These are phyloP conservation scores for Istiophorus platypterus DNA, from an alignment of 2,113 vertebrate genomes.

Conservation along the genomic window DNA sequence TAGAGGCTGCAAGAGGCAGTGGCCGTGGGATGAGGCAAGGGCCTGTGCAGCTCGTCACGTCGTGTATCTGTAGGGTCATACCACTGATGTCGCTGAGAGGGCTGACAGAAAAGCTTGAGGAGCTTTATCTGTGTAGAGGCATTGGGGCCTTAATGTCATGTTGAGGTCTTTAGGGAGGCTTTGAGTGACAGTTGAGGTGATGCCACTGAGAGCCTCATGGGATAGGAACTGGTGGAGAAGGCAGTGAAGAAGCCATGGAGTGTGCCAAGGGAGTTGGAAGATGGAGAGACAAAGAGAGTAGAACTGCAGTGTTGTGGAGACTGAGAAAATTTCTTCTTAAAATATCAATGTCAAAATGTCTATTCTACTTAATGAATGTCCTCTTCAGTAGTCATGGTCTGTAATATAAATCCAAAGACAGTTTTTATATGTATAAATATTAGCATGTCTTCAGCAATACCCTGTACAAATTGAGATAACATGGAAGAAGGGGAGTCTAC, in stretches of 20 bases:
- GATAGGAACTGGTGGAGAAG: slow-evolving; percentile 36
- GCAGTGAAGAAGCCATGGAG: background rate
- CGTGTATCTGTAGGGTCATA: slow-evolving; percentile 53
- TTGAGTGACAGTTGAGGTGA: slow-evolving; percentile 77
- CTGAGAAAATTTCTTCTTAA: slow-evolving; percentile 1
- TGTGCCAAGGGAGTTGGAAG: slow-evolving; percentile 17
- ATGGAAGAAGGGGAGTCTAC: background rate
- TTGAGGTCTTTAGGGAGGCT: slow-evolving; percentile 71
- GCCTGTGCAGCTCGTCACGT: slow-evolving; percentile 39
- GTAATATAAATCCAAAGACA: slow-evolving; percentile 12
- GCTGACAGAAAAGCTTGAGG: slow-evolving; percentile 55
- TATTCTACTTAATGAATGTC: background rate
- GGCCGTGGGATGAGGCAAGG: slow-evolving; percentile 23
- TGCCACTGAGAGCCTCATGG: slow-evolving; percentile 54
- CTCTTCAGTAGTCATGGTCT: background rate
- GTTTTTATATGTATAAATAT: slow-evolving; percentile 3
- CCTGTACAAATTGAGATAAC: slow-evolving; percentile 3
- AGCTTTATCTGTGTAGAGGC: slow-evolving; percentile 61
- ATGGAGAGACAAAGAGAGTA: slow-evolving; percentile 11
- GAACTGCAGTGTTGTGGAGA: background rate
- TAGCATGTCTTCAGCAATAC: background rate
- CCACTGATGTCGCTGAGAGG: slow-evolving; percentile 54
- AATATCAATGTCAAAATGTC: no score
- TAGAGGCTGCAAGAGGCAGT: background rate
- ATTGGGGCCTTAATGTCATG: slow-evolving; percentile 62